These are phyloP conservation scores for Leptopterna dolabrata DNA, from an alignment of 2,888 invertebrate species.

Conservation along the genomic window DNA sequence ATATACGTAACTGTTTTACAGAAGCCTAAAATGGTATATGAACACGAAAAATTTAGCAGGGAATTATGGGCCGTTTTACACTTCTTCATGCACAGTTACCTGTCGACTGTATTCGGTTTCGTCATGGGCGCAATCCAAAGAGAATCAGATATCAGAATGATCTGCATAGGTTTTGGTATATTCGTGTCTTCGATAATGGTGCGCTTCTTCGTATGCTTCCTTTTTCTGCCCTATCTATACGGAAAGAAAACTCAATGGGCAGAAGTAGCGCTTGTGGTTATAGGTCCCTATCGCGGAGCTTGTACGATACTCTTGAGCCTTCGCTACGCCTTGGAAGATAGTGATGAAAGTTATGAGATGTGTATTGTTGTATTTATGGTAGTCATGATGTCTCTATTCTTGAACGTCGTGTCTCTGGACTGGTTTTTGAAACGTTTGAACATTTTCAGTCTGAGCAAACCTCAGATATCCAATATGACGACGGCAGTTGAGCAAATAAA, in stretches of 20 bases:
- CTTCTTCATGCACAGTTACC: background rate
- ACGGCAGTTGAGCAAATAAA: conserved; percentile 39
- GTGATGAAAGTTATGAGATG: background rate
- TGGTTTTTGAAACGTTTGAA: conserved; percentile 9
- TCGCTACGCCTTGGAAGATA: background rate
- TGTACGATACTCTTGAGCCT: background rate
- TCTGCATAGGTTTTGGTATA: conserved; percentile 14
- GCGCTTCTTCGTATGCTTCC: background rate
- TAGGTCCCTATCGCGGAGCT: conserved; percentile 34
- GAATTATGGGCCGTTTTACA: background rate
- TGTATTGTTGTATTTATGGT: background rate
- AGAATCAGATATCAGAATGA: background rate
- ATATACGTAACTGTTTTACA: background rate
- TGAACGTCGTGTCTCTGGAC: conserved; percentile 32
- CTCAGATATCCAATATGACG: conserved; percentile 41
- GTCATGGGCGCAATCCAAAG: background rate
- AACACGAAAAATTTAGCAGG: background rate
- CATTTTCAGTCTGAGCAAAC: conserved; percentile 22
- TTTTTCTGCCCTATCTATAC: conserved; percentile 2
- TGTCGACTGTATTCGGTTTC: background rate
- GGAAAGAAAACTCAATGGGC: conserved; percentile 24
- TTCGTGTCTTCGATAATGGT: background rate
- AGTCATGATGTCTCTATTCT: background rate
- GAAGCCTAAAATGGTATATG: background rate
- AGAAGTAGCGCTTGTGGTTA: conserved; percentile 19